Conservation (phyloP, 1,140 invertebrate genomes). For the Olivierus martensii region DNA sequence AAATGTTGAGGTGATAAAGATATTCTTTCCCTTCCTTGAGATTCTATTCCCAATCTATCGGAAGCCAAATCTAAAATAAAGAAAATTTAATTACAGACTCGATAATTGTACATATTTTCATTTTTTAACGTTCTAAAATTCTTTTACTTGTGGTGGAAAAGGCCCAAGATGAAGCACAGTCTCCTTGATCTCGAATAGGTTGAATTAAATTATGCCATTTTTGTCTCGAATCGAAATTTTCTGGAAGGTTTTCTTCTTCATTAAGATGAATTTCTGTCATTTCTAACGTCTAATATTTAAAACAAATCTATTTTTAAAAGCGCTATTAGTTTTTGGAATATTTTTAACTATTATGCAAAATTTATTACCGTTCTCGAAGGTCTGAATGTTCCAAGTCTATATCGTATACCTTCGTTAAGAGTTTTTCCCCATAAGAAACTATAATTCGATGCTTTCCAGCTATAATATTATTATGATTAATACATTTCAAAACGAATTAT, state of each 20-base stretch:
- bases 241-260: conserved; percentile 21
- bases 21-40: conserved; percentile 52
- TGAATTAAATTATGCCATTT: conserved; percentile 31
- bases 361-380: conserved; percentile 20
- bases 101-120: not conserved
- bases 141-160: conserved; percentile 48
- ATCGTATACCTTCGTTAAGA: conserved; percentile 57
- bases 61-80: conserved; percentile 29
- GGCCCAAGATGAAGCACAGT: conserved; percentile 30
- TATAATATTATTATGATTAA: no score
- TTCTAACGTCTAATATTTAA: not conserved
- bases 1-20: conserved; percentile 67
- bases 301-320: no score
- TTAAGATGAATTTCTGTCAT: conserved; percentile 10
- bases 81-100: not conserved
- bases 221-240: conserved; percentile 29
- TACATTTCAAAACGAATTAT: no score
- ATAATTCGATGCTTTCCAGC: conserved; percentile 69
- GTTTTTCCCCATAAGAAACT: conserved; percentile 67
- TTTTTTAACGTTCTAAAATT: no score
- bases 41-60: conserved; percentile 55
- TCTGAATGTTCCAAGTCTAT: conserved; percentile 51
- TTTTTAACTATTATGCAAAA: no score
- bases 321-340: no score
- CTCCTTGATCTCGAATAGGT: conserved; percentile 34